Conservation (phyloP, 2,113 vertebrate genomes). For the Myodes glareolus region DNA sequence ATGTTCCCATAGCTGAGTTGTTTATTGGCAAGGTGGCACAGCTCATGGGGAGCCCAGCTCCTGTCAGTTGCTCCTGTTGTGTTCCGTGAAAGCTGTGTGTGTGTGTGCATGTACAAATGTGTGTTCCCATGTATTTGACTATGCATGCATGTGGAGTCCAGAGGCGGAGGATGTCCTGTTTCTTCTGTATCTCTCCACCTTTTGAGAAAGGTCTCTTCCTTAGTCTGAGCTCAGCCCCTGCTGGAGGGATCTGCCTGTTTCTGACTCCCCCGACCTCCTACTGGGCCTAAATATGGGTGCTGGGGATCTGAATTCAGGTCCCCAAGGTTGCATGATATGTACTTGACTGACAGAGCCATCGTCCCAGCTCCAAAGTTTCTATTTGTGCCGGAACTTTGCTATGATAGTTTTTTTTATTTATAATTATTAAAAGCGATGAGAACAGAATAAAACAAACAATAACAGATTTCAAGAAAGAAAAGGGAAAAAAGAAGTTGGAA, state of each 20-base stretch:
- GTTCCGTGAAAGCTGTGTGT: background rate
- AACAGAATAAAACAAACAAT: background rate
- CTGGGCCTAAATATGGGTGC: background rate
- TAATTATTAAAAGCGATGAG: background rate
- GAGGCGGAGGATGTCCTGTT: background rate
- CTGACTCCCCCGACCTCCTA: too few species aligned
- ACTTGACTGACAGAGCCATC: background rate
- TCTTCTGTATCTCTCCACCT: background rate
- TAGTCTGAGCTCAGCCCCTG: background rate
- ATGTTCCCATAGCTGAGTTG: background rate
- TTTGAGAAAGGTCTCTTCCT: background rate
- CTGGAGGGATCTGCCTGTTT: background rate
- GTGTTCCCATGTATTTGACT: background rate
- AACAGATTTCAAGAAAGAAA: background rate
- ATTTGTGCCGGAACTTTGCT: background rate
- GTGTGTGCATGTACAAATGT: background rate
- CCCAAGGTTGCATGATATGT: background rate
- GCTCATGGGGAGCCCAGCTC: constrained; percentile 11
- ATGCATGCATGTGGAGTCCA: background rate
- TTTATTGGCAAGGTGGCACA: background rate
- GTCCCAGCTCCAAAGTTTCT: background rate
- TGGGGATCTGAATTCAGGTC: background rate
- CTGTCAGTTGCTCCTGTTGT: background rate
- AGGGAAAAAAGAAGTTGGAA: background rate
- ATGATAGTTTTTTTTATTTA: background rate